Percentiles rank a stretch among this genome's conserved stretches.
Evolutionary conservation across 2,113 vertebrate species (phyloP).

Genomic region (Phaetusa simplex): DNA sequence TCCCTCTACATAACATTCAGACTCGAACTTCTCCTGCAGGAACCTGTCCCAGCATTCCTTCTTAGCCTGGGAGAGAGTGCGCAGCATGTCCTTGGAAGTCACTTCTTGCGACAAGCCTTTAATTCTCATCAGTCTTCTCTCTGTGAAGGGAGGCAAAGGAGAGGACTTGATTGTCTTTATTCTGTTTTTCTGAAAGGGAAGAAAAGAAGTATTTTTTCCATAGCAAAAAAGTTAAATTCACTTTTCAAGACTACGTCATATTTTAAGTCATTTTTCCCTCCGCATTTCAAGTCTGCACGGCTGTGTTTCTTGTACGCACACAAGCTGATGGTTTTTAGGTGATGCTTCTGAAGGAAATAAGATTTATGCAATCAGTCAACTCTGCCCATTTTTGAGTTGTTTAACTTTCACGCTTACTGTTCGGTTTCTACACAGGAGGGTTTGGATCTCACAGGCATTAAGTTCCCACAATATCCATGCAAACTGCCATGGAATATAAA

Average conservation of each 20-base stretch:
- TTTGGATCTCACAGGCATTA: neutral
- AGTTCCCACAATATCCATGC: neutral
- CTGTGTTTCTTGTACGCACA: neutral
- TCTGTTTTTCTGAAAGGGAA: neutral
- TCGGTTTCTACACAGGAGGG: neutral
- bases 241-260: neutral
- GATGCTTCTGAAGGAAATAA: neutral
- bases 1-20: conserved; percentile 84
- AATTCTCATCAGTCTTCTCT: conserved; percentile 90
- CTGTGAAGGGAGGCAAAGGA: conserved; percentile 65
- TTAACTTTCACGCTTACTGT: neutral
- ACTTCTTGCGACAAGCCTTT: conserved; percentile 91
- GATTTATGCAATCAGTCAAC: neutral
- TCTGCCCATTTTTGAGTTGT: neutral
- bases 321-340: neutral
- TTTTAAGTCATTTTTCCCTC: neutral
- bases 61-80: conserved; percentile 90
- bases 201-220: neutral
- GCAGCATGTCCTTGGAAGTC: conserved; percentile 94
- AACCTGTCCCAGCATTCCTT: conserved; percentile 98
- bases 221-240: neutral
- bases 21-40: conserved; percentile 88
- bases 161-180: neutral
- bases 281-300: neutral
- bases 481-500: neutral